Evolutionary conservation across 2,113 vertebrate species (phyloP).

Genomic region (Phaetusa simplex): DNA sequence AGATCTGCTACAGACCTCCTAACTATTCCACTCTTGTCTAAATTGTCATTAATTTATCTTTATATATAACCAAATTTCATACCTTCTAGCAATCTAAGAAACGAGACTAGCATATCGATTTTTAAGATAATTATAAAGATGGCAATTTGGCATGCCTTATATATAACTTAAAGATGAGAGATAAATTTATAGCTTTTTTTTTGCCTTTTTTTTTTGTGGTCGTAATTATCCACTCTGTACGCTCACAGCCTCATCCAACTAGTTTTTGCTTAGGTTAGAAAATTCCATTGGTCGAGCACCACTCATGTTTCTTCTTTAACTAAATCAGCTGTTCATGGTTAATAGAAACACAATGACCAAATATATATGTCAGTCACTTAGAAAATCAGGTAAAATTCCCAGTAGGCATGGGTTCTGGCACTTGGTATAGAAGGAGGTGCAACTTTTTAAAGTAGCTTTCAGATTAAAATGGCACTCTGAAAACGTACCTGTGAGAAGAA

Average conservation of each 20-base stretch:
- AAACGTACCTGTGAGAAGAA: background rate
- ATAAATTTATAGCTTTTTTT: background rate
- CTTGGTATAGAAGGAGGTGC: background rate
- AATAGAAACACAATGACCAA: background rate
- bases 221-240: background rate
- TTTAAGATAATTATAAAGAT: background rate
- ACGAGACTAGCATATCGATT: background rate
- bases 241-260: background rate
- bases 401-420: background rate
- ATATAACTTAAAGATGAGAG: background rate
- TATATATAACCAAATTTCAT: background rate
- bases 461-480: background rate
- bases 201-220: background rate
- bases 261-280: background rate
- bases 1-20: background rate
- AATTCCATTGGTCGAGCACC: background rate
- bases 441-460: background rate
- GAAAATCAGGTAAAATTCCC: background rate
- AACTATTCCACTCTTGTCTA: background rate
- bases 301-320: background rate
- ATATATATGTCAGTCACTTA: background rate
- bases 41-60: background rate
- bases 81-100: background rate
- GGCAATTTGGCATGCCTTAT: background rate
- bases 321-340: background rate